Evolutionary conservation across 2,113 vertebrate genomes (phyloP).

Genomic region (Clinocottus analis): DNA sequence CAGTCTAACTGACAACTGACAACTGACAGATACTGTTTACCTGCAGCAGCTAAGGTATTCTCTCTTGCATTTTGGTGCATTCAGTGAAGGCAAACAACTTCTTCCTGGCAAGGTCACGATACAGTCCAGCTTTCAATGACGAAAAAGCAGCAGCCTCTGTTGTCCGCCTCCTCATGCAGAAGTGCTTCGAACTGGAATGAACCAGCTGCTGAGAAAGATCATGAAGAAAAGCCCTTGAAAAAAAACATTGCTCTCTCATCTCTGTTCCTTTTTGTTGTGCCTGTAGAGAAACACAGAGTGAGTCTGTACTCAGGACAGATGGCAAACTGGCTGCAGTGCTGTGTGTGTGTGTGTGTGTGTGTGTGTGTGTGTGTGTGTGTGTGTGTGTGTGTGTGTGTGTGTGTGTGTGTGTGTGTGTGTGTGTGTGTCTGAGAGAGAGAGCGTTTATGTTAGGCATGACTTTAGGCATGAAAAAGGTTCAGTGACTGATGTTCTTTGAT

Average conservation of each 20-base stretch:
- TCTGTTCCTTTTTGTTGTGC: conserved; percentile 36
- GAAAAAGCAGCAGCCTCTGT: conserved; percentile 31
- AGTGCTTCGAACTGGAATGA: conserved; percentile 53
- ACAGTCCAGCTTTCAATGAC: conserved; percentile 20
- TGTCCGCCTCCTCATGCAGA: conserved; percentile 28
- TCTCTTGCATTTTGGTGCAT: conserved; percentile 4
- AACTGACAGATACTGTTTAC: conserved; percentile 23
- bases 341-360: background rate
- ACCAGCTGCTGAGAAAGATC: conserved; percentile 40
- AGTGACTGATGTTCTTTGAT: background rate
- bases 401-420: background rate
- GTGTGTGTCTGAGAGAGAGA: background rate
- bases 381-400: background rate
- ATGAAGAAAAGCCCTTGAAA: conserved; percentile 40
- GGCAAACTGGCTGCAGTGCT: conserved; percentile 10
- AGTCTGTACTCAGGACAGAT: conserved; percentile 26
- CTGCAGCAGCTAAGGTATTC: conserved; percentile 30
- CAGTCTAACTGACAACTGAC: conserved; percentile 35
- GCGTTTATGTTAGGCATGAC: background rate
- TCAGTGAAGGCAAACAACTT: conserved; percentile 51
- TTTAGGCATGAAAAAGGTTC: background rate
- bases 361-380: conserved; percentile 3
- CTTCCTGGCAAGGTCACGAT: conserved; percentile 55
- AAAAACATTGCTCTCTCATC: conserved; percentile 15
- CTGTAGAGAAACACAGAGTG: conserved; percentile 31